Evolutionary conservation across 2,797 vertebrate genomes (phyloP).

Genomic region (Sylvia borin): DNA sequence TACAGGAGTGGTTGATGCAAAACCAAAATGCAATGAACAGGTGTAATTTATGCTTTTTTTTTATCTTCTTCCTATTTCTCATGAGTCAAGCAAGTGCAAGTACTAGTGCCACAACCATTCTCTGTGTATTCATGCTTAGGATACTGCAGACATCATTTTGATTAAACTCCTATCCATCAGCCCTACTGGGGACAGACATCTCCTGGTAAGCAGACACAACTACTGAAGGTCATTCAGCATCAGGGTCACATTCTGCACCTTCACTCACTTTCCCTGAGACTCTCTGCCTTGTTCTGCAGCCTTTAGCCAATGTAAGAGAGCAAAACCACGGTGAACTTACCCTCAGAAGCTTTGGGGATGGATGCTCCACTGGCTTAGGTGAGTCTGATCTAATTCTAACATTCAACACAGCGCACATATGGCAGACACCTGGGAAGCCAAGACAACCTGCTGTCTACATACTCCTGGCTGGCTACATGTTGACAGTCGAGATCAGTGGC

Average conservation of each 20-base stretch:
- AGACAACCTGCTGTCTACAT: background rate
- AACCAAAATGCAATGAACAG: background rate
- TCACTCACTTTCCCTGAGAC: background rate
- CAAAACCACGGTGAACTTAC: background rate
- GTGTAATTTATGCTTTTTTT: background rate
- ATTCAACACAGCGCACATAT: background rate
- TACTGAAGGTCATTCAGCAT: background rate
- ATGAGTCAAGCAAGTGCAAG: background rate
- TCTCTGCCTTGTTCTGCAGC: background rate
- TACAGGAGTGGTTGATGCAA: background rate
- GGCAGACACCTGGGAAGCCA: background rate
- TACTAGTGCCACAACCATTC: background rate
- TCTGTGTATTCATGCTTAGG: fast-evolving
- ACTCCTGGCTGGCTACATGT: background rate
- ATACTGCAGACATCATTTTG: background rate
- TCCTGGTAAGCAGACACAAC: background rate
- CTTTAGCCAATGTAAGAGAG: background rate
- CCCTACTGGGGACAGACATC: background rate
- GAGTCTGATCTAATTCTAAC: background rate
- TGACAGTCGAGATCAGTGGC: background rate
- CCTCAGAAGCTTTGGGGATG: background rate
- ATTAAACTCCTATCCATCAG: background rate
- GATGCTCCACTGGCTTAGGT: background rate
- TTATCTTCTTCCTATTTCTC: background rate
- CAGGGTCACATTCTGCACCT: fast-evolving